Conservation (phyloP, 1,140 invertebrate genomes). For the Coptotermes formosanus region DNA sequence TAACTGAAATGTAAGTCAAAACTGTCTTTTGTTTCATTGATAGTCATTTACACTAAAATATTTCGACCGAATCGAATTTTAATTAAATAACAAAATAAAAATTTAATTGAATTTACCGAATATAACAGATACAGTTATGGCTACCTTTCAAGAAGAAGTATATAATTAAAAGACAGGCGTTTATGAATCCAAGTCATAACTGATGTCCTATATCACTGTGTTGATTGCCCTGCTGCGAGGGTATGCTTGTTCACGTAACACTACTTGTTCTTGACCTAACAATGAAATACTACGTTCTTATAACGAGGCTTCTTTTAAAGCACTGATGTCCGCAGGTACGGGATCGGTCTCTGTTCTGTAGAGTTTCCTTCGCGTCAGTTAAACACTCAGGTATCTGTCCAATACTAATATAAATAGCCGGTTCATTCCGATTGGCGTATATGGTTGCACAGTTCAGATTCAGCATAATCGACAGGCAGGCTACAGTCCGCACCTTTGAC, state of each 20-base stretch:
- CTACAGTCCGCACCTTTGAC: background rate
- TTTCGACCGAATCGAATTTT: too few species aligned
- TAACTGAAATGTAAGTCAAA: background rate
- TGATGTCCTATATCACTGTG: background rate
- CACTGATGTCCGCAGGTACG: background rate
- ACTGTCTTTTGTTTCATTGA: background rate
- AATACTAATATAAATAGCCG: background rate
- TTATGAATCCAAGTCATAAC: background rate
- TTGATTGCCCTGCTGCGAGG: background rate
- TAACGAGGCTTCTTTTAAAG: background rate
- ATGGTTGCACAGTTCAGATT: background rate
- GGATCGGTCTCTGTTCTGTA: background rate
- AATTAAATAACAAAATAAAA: too few species aligned
- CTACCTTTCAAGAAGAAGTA: too few species aligned
- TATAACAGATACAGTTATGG: too few species aligned
- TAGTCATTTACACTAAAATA: too few species aligned
- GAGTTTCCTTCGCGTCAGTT: background rate
- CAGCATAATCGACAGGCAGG: background rate
- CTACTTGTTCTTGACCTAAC: background rate
- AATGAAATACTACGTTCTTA: background rate
- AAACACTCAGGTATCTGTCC: background rate
- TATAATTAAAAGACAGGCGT: background rate
- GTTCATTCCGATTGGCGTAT: background rate
- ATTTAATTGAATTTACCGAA: too few species aligned
- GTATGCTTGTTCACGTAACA: background rate